Evolutionary conservation across 2,797 vertebrate species (phyloP).

Genomic region (Aphelocoma californica): DNA sequence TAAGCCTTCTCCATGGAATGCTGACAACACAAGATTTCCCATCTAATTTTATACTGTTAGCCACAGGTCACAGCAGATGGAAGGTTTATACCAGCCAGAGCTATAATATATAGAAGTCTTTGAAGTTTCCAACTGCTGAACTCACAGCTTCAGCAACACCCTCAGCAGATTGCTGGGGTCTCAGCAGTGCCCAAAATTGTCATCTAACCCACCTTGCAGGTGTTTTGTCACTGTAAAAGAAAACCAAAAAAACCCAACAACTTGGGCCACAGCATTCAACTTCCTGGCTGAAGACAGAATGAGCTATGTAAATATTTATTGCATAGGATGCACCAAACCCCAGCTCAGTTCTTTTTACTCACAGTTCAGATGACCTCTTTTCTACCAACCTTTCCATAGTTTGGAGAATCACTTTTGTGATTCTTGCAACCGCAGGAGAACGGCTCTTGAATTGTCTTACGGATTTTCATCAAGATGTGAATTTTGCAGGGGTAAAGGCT

Average conservation of each 20-base stretch:
- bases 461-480: background rate
- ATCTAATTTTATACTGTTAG: background rate
- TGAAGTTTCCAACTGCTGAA: background rate
- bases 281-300: background rate
- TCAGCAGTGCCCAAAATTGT: background rate
- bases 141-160: rapidly evolving
- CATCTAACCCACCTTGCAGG: background rate
- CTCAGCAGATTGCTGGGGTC: background rate
- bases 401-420: background rate
- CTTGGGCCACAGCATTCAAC: background rate
- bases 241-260: background rate
- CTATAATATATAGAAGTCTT: background rate
- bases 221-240: background rate
- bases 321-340: background rate
- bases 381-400: background rate
- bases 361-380: background rate
- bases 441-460: background rate
- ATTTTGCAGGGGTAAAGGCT: background rate
- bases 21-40: background rate
- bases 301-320: background rate
- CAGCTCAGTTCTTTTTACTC: background rate
- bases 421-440: background rate
- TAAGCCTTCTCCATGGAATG: background rate
- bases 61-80: background rate
- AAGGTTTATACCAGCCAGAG: background rate